Conservation (phyloP, 2,113 vertebrate species). For the Ophiodon elongatus region DNA sequence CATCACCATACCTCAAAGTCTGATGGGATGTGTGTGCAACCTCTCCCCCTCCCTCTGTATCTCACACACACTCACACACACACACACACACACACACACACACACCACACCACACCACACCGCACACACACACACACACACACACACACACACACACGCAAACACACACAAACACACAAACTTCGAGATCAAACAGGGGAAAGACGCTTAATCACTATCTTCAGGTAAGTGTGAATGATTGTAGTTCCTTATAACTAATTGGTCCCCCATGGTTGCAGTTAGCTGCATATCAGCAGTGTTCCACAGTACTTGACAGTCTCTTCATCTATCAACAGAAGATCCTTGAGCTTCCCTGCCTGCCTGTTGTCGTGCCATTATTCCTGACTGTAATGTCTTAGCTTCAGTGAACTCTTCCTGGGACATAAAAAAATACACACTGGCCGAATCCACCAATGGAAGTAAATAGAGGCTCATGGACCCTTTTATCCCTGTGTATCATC, state of each 20-base stretch:
- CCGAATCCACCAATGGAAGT: constrained; percentile 12
- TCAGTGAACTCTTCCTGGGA: constrained; percentile 33
- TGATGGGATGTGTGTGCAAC: constrained; percentile 53
- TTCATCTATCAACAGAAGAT: constrained; percentile 58
- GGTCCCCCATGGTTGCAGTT: constrained; percentile 62
- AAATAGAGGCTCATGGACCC: constrained; percentile 28
- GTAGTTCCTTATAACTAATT: constrained; percentile 65
- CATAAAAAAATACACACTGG: constrained; percentile 13
- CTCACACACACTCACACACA: not conserved
- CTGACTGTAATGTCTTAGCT: constrained; percentile 57
- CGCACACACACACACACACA: not conserved
- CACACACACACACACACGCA: constrained; percentile 30
- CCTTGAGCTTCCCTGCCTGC: constrained; percentile 28
- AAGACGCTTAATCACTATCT: constrained; percentile 66
- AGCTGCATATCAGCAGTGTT: constrained; percentile 41
- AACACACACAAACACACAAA: constrained; percentile 14
- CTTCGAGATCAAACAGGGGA: constrained; percentile 35
- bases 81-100: constrained; percentile 26
- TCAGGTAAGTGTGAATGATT: constrained; percentile 65
- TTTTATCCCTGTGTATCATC: constrained; percentile 37
- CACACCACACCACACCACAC: constrained; percentile 21
- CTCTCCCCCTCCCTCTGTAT: constrained; percentile 32
- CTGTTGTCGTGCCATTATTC: constrained; percentile 37
- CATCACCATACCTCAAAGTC: constrained; percentile 76
- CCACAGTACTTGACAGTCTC: constrained; percentile 41